Evolutionary conservation across 35 echinoderm and acorn worm species (phyloP).

Genomic region (Holothuria glaberrima): DNA sequence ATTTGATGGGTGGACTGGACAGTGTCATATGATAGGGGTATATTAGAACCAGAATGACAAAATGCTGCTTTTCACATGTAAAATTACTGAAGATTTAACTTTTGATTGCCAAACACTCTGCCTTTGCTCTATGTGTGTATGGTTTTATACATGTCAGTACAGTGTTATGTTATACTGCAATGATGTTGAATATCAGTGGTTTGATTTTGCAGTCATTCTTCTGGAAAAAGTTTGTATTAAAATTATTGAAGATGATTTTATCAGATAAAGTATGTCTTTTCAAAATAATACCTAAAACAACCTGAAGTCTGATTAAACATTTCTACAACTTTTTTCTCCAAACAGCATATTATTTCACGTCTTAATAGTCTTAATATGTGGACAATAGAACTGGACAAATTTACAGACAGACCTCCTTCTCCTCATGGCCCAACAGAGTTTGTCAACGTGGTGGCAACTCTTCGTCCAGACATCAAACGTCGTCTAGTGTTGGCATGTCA

Average conservation of each 20-base stretch:
- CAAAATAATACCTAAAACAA: not conserved
- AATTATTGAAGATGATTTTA: not conserved
- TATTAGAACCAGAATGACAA: too few species aligned
- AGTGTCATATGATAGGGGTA: too few species aligned
- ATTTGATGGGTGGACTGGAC: too few species aligned
- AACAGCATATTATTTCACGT: constrained; percentile 76
- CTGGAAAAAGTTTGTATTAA: not conserved
- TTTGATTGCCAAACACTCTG: too few species aligned
- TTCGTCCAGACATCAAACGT: constrained; percentile 60
- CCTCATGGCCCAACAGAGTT: constrained; percentile 67
- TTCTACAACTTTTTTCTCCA: not conserved
- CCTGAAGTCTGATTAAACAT: not conserved
- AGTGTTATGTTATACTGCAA: too few species aligned
- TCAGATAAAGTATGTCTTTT: not conserved
- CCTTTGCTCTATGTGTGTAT: too few species aligned
- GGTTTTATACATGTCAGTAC: too few species aligned
- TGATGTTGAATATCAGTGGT: too few species aligned
- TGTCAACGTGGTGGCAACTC: constrained; percentile 84
- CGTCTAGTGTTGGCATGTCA: constrained; percentile 92
- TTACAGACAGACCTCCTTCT: constrained; percentile 54
- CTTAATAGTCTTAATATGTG: constrained; percentile 68
- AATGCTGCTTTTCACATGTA: too few species aligned
- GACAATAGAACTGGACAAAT: constrained; percentile 70
- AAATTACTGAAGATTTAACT: too few species aligned
- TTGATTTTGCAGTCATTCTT: not conserved